These are phyloP conservation scores for Ditylenchus weischeri DNA, from an alignment of 2,888 invertebrate species.

Conservation along the genomic window DNA sequence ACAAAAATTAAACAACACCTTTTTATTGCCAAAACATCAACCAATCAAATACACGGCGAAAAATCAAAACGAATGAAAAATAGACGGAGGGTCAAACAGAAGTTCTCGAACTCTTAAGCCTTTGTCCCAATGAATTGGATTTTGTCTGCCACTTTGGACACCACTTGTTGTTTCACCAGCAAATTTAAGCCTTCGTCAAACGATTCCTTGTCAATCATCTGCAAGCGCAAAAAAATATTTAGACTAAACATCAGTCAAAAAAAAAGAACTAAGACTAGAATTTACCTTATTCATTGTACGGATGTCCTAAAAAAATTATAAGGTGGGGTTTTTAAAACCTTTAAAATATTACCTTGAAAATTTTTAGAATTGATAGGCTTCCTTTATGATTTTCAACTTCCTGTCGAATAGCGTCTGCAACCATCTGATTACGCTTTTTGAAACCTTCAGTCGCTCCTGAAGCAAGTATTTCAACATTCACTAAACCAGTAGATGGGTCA, in stretches of 20 bases:
- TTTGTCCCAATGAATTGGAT: constrained; percentile 38
- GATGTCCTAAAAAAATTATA: constrained; percentile 12
- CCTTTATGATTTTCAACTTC: constrained; percentile 28
- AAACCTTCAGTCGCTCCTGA: constrained; percentile 71
- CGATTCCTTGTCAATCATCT: constrained; percentile 75
- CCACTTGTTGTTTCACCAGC: constrained; percentile 81
- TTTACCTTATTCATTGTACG: constrained; percentile 25
- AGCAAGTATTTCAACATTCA: constrained; percentile 91
- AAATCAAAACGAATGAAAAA: too few species aligned
- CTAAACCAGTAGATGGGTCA: constrained; percentile 91
- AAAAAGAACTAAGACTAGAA: neutral
- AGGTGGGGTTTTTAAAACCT: too few species aligned
- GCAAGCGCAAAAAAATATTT: neutral
- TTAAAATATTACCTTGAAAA: constrained; percentile 20
- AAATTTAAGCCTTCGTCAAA: constrained; percentile 88
- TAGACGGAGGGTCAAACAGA: too few species aligned
- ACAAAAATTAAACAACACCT: too few species aligned
- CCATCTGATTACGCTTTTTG: constrained; percentile 26
- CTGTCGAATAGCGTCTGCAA: constrained; percentile 32
- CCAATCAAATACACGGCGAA: too few species aligned
- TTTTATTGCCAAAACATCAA: too few species aligned
- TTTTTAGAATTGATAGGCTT: constrained; percentile 27
- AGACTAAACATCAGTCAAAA: too few species aligned
- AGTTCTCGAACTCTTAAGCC: too few species aligned
- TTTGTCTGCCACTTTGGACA: constrained; percentile 72